Percentiles rank a stretch among this genome's conserved stretches.
Conservation (phyloP, 1,140 invertebrate species). For the Mesaphorura yosii region DNA sequence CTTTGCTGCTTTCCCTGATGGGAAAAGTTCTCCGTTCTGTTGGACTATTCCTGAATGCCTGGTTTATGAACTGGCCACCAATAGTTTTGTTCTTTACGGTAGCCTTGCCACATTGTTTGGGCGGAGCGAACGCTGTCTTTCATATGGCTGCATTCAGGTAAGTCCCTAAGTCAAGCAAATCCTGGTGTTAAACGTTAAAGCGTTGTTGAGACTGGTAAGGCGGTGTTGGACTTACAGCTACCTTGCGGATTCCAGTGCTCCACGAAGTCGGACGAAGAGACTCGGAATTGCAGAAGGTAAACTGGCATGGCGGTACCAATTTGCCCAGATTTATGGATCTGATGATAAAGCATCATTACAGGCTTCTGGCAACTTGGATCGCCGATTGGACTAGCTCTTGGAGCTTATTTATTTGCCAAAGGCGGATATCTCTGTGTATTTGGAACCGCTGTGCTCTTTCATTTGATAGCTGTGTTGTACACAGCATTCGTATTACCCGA, state of each 20-base stretch:
- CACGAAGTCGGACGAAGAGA: slow-evolving; percentile 34
- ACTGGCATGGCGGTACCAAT: too few relatives aligned
- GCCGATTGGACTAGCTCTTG: slow-evolving; percentile 24
- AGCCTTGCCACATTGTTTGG: slow-evolving; percentile 24
- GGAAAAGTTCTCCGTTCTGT: slow-evolving; percentile 39
- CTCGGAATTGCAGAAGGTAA: slow-evolving; percentile 35
- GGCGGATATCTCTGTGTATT: slow-evolving; percentile 29
- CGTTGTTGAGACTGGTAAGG: too few relatives aligned
- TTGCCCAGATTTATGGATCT: too few relatives aligned
- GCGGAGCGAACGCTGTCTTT: slow-evolving; percentile 25
- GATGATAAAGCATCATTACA: too few relatives aligned
- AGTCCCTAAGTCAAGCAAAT: background rate
- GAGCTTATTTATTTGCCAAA: slow-evolving; percentile 21
- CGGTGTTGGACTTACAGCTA: too few relatives aligned
- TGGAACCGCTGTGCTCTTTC: slow-evolving; percentile 16
- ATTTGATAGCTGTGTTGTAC: slow-evolving; percentile 24
- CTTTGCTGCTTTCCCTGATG: slow-evolving; percentile 43
- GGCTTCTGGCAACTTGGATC: slow-evolving; percentile 28
- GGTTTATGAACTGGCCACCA: slow-evolving; percentile 24
- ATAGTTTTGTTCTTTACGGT: slow-evolving; percentile 21
- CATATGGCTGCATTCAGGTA: slow-evolving; percentile 25
- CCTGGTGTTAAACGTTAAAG: slow-evolving; percentile 34
- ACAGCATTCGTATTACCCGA: slow-evolving; percentile 24
- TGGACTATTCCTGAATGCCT: slow-evolving; percentile 38
- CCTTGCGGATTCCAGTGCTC: slow-evolving; percentile 35